Base-by-base conservation (phyloP, 2,113 vertebrate genomes). In the Bubo scandiacus region DNA sequence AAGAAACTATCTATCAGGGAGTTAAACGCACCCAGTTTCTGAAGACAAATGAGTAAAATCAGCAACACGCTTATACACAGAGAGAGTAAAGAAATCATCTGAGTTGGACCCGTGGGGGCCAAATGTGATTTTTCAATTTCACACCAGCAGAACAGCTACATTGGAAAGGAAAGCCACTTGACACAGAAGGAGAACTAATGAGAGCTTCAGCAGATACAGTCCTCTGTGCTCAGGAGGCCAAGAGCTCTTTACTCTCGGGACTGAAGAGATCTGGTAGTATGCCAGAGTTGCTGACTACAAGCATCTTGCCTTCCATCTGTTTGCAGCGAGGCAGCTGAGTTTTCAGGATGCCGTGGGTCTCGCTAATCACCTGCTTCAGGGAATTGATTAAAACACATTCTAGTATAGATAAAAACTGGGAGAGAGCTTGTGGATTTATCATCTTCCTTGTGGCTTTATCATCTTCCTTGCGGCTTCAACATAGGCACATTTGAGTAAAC, bases 231-330 rank as follows among this genome's bases (percentile, higher is more conserved):
- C 79, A 32, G 75, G 82, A 86, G 45, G 65, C 74, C 86, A 65
- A 52, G 71, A 61, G 71, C 67, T 62, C 91, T 45, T 43, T 19
- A 8, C 71, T 40, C 54, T 10, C 1, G 1, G 75, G 79, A 62
- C 66, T 45, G 88, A 74, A 21, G 38, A 55, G 81, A 59, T 4
- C 73, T 93, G 95, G 62, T 38, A 11, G 27, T 3, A 12, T 18
- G 91, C 84, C 95, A 95, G 93, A 62, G 77, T 0, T 73, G 66
- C 83, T 63, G 89, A 81, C 57, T 54, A 38, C 29, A 43, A 79
- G 61, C 81, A 91, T 59, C 86, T 84, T 92, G 65, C 30, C 68
- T 47, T 78, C 83, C 2, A 43, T 82, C 91, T 96, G 86, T 34
- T 29, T 63, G 61, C 0, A 73, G 77, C 38, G 47, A 59, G 81